Evolutionary conservation across 2,797 vertebrate genomes (phyloP).

Genomic region (Aldrovandia affinis): DNA sequence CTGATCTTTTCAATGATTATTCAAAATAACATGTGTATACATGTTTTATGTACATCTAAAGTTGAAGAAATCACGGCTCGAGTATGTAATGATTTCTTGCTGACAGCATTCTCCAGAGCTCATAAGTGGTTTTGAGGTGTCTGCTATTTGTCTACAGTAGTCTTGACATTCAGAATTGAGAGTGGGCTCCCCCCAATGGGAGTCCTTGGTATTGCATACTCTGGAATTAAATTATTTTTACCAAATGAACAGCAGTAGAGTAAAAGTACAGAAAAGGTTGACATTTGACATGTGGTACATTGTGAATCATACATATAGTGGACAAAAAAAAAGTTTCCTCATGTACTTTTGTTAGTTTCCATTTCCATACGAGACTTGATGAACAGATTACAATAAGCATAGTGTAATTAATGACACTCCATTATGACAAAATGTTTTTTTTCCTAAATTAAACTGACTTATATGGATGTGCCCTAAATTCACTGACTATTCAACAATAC

Average conservation of each 20-base stretch:
- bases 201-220: constrained; percentile 53
- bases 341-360: too few species aligned
- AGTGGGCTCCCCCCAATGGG: constrained; percentile 76
- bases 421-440: neutral
- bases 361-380: too few species aligned
- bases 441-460: neutral
- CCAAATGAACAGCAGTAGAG: neutral
- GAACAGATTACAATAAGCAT: too few species aligned
- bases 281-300: neutral
- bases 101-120: constrained; percentile 56
- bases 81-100: constrained; percentile 58
- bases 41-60: too few species aligned
- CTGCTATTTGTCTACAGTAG: constrained; percentile 32
- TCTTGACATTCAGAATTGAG: constrained; percentile 60
- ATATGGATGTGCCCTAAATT: neutral
- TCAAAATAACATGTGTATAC: too few species aligned
- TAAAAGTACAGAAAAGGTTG: neutral
- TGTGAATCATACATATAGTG: too few species aligned
- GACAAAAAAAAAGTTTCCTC: too few species aligned
- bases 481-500: neutral
- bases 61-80: too few species aligned
- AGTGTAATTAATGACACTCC: too few species aligned
- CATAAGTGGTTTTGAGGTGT: constrained; percentile 40
- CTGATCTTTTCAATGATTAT: too few species aligned
- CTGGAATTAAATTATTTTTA: neutral